Evolutionary conservation across 2,113 vertebrate genomes (phyloP).

Genomic region (Setophaga petechia): DNA sequence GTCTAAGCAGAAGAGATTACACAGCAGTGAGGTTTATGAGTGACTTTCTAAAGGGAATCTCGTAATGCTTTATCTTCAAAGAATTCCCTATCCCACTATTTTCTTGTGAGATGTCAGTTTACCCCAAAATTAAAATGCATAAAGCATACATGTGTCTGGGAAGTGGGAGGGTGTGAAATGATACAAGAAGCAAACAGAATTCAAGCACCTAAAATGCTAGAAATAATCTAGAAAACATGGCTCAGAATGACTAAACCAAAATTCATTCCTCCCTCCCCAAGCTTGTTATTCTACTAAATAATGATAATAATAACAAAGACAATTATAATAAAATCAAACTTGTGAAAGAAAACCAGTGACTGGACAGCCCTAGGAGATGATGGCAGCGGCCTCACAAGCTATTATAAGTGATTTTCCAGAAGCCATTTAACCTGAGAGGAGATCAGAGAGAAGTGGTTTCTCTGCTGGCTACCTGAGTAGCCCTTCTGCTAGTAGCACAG

Average conservation of each 20-base stretch:
- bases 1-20: neutral
- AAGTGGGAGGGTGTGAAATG: neutral
- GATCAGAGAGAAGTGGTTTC: neutral
- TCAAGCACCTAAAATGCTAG: neutral
- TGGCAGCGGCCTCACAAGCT: neutral
- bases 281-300: neutral
- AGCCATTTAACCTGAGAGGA: neutral
- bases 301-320: neutral
- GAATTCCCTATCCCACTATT: neutral
- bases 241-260: neutral
- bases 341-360: neutral
- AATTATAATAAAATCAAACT: neutral
- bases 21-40: neutral
- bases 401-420: neutral
- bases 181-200: neutral
- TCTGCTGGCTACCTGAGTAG: neutral
- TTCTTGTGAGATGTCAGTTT: neutral
- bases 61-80: neutral
- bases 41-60: neutral
- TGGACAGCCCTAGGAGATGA: neutral
- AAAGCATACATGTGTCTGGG: neutral
- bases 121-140: neutral
- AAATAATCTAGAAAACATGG: neutral
- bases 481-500: neutral
- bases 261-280: neutral